Evolutionary conservation across 2,797 vertebrate species (phyloP).

Genomic region (Erpetoichthys calabaricus): DNA sequence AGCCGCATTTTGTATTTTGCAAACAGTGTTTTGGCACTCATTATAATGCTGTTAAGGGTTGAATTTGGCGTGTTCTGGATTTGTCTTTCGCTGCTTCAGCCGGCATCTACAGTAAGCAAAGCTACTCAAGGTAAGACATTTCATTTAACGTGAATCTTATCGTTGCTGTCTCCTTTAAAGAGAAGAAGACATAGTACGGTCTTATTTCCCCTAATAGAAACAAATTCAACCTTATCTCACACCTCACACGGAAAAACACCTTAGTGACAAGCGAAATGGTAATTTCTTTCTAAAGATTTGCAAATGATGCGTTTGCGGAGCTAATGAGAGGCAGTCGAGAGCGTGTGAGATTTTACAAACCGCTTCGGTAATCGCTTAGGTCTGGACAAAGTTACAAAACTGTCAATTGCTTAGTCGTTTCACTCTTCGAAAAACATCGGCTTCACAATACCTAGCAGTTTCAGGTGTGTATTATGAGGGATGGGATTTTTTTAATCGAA

Average conservation of each 20-base stretch:
- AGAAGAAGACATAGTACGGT: no score
- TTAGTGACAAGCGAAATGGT: background rate
- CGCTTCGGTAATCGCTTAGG: no score
- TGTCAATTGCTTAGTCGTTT: no score
- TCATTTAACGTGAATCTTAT: conserved; percentile 10
- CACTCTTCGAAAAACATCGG: no score
- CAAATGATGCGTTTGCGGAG: conserved; percentile 8
- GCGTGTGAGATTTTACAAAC: no score
- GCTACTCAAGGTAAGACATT: conserved; percentile 75
- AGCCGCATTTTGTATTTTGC: no score
- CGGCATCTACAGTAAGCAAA: conserved; percentile 67
- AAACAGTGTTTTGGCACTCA: conserved; percentile 24
- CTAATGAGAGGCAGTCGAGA: conserved; percentile 6
- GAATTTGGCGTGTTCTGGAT: conserved; percentile 69
- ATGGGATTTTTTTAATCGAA: no score
- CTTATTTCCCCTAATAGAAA: no score
- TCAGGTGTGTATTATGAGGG: no score
- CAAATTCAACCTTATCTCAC: background rate
- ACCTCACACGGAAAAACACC: background rate
- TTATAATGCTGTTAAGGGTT: conserved; percentile 61
- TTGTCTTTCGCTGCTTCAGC: conserved; percentile 68
- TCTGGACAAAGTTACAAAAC: no score
- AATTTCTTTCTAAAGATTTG: conserved; percentile 3
- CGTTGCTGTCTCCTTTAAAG: no score
- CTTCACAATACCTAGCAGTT: no score